These are phyloP conservation scores for Mesembrinibis cayennensis DNA, from an alignment of 2,113 vertebrate species.

Conservation along the genomic window DNA sequence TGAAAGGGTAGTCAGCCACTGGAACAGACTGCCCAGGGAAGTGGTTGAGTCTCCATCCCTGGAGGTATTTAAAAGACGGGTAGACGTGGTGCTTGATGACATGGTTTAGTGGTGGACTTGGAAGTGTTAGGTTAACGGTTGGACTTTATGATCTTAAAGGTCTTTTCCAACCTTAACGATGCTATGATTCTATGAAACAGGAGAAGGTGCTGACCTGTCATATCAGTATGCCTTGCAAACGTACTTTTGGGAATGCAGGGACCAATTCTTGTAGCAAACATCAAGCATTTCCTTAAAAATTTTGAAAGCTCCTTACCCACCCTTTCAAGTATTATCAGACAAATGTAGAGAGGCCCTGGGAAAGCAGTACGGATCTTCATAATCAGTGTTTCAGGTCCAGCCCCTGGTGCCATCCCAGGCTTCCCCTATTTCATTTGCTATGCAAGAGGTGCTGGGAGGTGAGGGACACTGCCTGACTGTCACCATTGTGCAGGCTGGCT, in stretches of 20 bases:
- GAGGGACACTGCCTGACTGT: background rate
- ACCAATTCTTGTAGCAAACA: background rate
- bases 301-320: background rate
- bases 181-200: background rate
- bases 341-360: background rate
- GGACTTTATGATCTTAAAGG: too few relatives aligned
- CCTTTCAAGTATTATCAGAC: background rate
- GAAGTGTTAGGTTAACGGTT: too few relatives aligned
- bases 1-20: too few relatives aligned
- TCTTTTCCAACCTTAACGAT: too few relatives aligned
- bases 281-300: background rate
- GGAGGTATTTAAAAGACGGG: too few relatives aligned
- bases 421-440: accelerated
- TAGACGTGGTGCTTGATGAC: too few relatives aligned
- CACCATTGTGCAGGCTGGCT: too few relatives aligned
- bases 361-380: background rate
- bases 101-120: too few relatives aligned
- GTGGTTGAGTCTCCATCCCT: too few relatives aligned
- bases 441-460: background rate
- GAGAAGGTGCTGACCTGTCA: background rate
- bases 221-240: background rate
- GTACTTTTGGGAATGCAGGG: background rate
- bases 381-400: background rate
- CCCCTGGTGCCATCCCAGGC: too few relatives aligned
- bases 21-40: too few relatives aligned